A percentile compares a stretch with the other conserved stretches of the same genome.
Evolutionary conservation across 1,140 invertebrate genomes (phyloP).

Genomic region (Drosophila mauritiana): DNA sequence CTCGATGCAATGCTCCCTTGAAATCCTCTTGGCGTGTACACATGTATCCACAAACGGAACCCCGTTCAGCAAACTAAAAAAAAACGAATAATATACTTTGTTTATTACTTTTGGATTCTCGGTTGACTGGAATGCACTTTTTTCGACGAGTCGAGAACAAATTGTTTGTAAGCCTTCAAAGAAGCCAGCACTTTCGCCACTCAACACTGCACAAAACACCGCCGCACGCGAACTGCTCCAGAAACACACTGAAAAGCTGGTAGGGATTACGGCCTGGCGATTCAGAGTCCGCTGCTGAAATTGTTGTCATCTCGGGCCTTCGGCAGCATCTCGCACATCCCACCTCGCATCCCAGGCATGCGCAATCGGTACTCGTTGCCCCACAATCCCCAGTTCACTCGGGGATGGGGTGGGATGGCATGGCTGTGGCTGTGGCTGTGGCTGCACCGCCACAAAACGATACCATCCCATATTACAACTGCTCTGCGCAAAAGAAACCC

Average conservation of each 20-base stretch:
- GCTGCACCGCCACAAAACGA: constrained; percentile 18
- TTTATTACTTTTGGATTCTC: constrained; percentile 4
- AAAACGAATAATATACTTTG: neutral
- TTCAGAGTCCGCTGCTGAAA: constrained; percentile 26
- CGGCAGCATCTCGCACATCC: constrained; percentile 31
- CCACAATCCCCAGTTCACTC: constrained; percentile 1
- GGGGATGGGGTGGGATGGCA: neutral
- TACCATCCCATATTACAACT: neutral
- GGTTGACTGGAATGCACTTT: neutral
- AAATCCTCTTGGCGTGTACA: neutral
- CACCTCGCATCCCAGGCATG: constrained; percentile 28
- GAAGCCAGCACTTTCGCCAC: constrained; percentile 17
- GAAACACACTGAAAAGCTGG: constrained; percentile 57
- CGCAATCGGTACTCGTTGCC: constrained; percentile 4
- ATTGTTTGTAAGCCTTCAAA: constrained; percentile 35
- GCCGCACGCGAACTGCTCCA: constrained; percentile 68
- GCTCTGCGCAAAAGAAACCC: neutral
- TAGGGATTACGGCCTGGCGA: constrained; percentile 22
- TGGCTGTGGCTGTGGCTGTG: neutral
- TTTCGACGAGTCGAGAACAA: constrained; percentile 1
- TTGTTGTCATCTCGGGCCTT: constrained; percentile 54
- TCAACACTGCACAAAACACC: constrained; percentile 25
- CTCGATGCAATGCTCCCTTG: neutral
- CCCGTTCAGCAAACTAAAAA: neutral
- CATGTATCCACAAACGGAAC: neutral